Evolutionary conservation across 2,888 invertebrate genomes (phyloP).

Genomic region (Scrobipalpa costella): DNA sequence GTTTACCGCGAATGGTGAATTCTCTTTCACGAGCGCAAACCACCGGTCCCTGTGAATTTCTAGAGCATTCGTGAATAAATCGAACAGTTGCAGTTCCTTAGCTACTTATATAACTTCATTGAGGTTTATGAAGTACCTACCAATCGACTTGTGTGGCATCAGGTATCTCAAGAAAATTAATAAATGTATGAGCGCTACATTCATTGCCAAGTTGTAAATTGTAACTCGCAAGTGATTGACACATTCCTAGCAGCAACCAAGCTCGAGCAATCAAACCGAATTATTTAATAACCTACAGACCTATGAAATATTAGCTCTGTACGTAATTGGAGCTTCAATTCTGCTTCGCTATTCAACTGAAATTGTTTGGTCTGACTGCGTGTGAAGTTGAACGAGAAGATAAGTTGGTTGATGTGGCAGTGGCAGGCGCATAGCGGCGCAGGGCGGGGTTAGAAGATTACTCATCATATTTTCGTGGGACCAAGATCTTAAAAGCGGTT

Average conservation of each 20-base stretch:
- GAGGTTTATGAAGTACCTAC: not conserved
- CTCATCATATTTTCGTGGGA: conserved; percentile 35
- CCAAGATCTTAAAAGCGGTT: conserved; percentile 40
- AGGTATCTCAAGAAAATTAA: conserved; percentile 13
- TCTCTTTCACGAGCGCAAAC: conserved; percentile 24
- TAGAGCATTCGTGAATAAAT: conserved; percentile 11
- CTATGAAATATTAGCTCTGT: not conserved
- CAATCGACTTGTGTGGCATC: conserved; percentile 20
- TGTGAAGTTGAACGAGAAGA: conserved; percentile 1
- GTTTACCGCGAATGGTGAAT: conserved; percentile 32
- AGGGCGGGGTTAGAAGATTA: conserved; percentile 22
- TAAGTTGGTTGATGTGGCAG: not conserved
- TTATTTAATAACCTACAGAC: not conserved
- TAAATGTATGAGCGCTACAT: conserved; percentile 3
- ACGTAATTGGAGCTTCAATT: conserved; percentile 17
- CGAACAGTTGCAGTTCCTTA: not conserved
- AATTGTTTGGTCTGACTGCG: conserved; percentile 13
- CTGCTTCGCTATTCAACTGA: conserved; percentile 20
- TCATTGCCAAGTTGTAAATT: not conserved
- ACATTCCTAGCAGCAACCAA: conserved; percentile 14
- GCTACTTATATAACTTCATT: conserved; percentile 2
- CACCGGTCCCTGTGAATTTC: conserved; percentile 13
- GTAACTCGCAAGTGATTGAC: conserved; percentile 6
- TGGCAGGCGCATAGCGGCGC: conserved; percentile 12
- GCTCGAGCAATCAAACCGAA: not conserved